Base-by-base conservation (phyloP, 2,888 invertebrate species). In the Trachelus iudaicus region DNA sequence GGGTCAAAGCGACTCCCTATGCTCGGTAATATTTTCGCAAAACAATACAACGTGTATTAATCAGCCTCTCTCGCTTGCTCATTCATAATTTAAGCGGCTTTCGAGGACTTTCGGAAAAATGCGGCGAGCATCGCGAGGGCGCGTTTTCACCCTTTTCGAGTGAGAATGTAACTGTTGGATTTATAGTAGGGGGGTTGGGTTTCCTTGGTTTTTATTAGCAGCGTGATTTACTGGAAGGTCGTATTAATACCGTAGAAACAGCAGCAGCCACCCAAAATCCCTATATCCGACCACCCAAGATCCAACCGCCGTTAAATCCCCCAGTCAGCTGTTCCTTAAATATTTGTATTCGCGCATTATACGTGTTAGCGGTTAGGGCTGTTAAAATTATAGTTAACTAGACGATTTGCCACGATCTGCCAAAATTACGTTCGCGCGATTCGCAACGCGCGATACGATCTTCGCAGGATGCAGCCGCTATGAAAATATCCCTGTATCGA, bases 41-140 rank as follows among this genome's bases (percentile, higher is more conserved):
- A 88, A 88, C 87, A 88, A 88, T 88, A 85, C 85, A 82, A 79
- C 80, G 80, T 78, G 83, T 86, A 86, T 89, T 88, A 88, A 88
- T 89, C 87, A 88, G 85, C 80, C 83, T 84, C 86, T 87, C 84
- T 85, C 86, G 84, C 82, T 80, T 82, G 79, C 75, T 84, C 82
- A 81, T 80, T 81, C 83, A 81, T 81, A 81, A 81, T 81, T 83
- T 84, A 84, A 85, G 83, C 83, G 81, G 83, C 83, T 85, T 84
- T 83, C 77, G 79, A 78, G 76, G 78, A 78, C 78, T 78, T 78
- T 78, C 69, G 34, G 31, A 78, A 78, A 76, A 75, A 56, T 76
- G 73, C 76, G 73, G 15, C 33, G 12, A 37, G 73, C 30, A 56
- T 56, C 56, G 23, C 56, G 56, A 2, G 23, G 56, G 56, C 23